Conservation (phyloP, 2,888 invertebrate species). For the Branchipolynoe longqiensis region DNA sequence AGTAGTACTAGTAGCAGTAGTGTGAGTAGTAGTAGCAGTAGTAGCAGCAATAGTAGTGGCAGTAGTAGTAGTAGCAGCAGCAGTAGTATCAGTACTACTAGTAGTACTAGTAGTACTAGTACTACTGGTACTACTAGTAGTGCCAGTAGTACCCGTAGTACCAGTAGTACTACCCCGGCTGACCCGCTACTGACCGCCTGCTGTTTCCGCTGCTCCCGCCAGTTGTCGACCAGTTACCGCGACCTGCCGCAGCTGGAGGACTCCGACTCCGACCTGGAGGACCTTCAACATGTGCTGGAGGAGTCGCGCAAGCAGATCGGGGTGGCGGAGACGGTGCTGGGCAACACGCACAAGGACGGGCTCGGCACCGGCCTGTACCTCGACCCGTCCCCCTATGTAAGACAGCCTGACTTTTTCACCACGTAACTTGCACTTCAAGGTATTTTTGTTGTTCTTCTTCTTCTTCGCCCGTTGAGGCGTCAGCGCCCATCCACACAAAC, state of each 20-base stretch:
- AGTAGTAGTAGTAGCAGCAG: too few relatives aligned
- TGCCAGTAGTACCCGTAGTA: too few relatives aligned
- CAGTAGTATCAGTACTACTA: too few relatives aligned
- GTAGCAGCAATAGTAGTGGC: too few relatives aligned
- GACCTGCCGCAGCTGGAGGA: slow-evolving; percentile 72
- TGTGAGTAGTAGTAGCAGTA: too few relatives aligned
- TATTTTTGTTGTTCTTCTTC: too few relatives aligned
- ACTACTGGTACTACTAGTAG: too few relatives aligned
- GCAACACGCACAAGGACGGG: slow-evolving; percentile 76
- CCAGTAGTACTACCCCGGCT: background rate
- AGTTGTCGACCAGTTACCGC: slow-evolving; percentile 11
- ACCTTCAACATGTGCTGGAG: slow-evolving; percentile 86
- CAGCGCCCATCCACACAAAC: too few relatives aligned
- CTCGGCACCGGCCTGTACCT: slow-evolving; percentile 77
- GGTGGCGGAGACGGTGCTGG: slow-evolving; percentile 83
- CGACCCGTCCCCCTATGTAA: slow-evolving; percentile 79
- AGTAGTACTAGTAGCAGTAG: too few relatives aligned
- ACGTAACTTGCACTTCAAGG: too few relatives aligned
- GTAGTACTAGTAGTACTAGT: too few relatives aligned
- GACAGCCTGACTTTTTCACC: slow-evolving; percentile 13
- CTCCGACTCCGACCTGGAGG: slow-evolving; percentile 87
- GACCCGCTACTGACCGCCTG: background rate
- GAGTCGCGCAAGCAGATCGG: slow-evolving; percentile 86
- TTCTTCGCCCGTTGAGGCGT: too few relatives aligned
- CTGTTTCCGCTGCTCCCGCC: background rate